These are phyloP conservation scores for Drosophila carrolli DNA, from an alignment of 1,140 invertebrate species.

Conservation along the genomic window DNA sequence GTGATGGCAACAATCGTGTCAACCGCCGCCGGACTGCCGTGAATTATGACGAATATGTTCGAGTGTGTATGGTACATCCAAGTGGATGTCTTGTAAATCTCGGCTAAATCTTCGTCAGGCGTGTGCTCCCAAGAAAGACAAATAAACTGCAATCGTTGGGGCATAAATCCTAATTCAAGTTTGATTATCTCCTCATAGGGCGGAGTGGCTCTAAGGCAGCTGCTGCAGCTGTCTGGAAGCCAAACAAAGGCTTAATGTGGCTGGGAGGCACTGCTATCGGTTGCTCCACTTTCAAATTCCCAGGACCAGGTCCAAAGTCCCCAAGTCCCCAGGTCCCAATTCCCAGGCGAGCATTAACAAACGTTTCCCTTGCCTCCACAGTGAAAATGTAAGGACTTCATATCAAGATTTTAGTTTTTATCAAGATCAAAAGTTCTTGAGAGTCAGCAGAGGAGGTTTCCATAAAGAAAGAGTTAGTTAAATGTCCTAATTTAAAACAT, in stretches of 20 bases:
- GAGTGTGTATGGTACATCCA: constrained; percentile 2
- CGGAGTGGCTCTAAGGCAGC: constrained; percentile 22
- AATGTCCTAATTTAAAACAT: too few species aligned
- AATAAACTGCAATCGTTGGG: constrained; percentile 51
- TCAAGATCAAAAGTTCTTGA: neutral
- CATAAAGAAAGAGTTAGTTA: neutral
- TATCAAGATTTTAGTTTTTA: neutral
- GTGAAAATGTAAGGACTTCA: constrained; percentile 2
- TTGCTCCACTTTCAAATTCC: constrained; percentile 12
- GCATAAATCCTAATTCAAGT: constrained; percentile 60
- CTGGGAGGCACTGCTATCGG: neutral
- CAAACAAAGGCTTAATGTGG: constrained; percentile 26
- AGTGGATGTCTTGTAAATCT: constrained; percentile 61
- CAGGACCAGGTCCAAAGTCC: neutral
- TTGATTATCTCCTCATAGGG: constrained; percentile 60
- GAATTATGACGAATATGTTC: constrained; percentile 73
- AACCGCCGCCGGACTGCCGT: constrained; percentile 46
- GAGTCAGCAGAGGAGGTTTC: neutral
- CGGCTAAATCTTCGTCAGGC: constrained; percentile 40
- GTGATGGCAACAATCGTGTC: constrained; percentile 75
- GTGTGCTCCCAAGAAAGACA: constrained; percentile 31
- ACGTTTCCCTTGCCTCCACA: constrained; percentile 9
- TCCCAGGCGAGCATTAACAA: constrained; percentile 50
- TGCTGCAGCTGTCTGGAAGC: constrained; percentile 25
- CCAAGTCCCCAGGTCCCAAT: constrained; percentile 33